Percentiles rank a stretch among this genome's conserved stretches.
Evolutionary conservation across 1,140 invertebrate species (phyloP).

Genomic region (Agraylea sexmaculata): DNA sequence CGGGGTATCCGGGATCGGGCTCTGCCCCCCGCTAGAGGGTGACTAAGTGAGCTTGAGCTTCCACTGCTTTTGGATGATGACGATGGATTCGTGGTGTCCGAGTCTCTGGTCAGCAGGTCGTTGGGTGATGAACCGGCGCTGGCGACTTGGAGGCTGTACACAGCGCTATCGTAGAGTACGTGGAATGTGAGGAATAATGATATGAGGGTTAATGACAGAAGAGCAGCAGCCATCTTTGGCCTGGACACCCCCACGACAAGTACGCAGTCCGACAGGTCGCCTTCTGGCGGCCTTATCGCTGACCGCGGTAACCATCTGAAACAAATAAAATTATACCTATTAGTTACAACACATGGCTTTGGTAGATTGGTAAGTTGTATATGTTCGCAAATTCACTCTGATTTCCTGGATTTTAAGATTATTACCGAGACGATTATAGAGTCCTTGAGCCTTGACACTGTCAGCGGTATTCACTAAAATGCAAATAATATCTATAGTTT

Average conservation of each 20-base stretch:
- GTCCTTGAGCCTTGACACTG: no score
- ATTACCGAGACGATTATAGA: no score
- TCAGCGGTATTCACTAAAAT: no score
- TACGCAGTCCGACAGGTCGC: constrained; percentile 66
- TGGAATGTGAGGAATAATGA: constrained; percentile 71
- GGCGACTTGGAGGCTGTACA: constrained; percentile 57
- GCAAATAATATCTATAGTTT: no score
- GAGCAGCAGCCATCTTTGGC: constrained; percentile 64
- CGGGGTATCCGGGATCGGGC: constrained; percentile 12
- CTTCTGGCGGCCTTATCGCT: constrained; percentile 62
- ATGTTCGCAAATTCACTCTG: no score
- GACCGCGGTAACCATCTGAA: constrained; percentile 65
- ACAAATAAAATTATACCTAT: constrained; percentile 16
- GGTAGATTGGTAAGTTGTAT: no score
- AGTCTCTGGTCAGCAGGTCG: constrained; percentile 16
- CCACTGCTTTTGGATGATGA: constrained; percentile 28
- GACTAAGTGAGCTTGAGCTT: no score
- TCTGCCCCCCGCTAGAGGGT: constrained; percentile 27
- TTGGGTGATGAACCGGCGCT: constrained; percentile 6
- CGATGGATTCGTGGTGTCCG: constrained; percentile 24
- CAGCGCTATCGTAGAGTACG: constrained; percentile 69
- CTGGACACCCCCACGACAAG: constrained; percentile 65
- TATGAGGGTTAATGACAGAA: constrained; percentile 61
- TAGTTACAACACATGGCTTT: no score
- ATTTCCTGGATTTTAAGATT: no score